These are phyloP conservation scores for Dysdera silvatica DNA, from an alignment of 1,140 invertebrate species.

Conservation along the genomic window DNA sequence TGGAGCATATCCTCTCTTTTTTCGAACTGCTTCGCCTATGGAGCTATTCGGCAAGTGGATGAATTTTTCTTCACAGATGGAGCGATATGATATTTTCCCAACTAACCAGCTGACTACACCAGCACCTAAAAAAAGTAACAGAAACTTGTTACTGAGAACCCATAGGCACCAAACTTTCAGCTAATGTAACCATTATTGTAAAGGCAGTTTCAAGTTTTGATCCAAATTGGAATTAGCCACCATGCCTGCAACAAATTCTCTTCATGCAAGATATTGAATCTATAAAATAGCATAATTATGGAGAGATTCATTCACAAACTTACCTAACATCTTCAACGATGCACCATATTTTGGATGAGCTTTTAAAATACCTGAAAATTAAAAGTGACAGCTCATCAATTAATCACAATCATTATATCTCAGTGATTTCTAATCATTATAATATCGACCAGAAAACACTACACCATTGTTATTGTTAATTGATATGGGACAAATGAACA, in stretches of 20 bases:
- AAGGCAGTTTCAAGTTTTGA: no score
- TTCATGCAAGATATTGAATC: no score
- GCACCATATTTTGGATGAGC: slow-evolving; percentile 11
- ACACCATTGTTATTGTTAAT: no score
- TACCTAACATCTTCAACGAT: slow-evolving; percentile 15
- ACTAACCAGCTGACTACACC: slow-evolving; percentile 62
- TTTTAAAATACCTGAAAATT: slow-evolving; percentile 10
- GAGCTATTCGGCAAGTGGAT: slow-evolving; percentile 59
- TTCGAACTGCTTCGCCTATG: slow-evolving; percentile 53
- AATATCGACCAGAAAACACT: no score
- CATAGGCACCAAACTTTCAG: background rate
- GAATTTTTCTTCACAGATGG: slow-evolving; percentile 61
- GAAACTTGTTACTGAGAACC: background rate
- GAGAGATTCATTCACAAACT: background rate
- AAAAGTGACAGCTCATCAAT: no score
- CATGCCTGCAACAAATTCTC: no score
- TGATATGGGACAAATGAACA: no score
- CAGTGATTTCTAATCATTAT: no score
- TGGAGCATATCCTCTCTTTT: slow-evolving; percentile 35
- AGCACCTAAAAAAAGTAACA: slow-evolving; percentile 42
- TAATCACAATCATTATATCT: no score
- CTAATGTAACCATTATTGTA: background rate
- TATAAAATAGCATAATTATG: no score
- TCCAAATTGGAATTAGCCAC: no score
- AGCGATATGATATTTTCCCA: slow-evolving; percentile 66